These are phyloP conservation scores for Gobio gobio DNA, from an alignment of 2,113 vertebrate species.

Conservation along the genomic window DNA sequence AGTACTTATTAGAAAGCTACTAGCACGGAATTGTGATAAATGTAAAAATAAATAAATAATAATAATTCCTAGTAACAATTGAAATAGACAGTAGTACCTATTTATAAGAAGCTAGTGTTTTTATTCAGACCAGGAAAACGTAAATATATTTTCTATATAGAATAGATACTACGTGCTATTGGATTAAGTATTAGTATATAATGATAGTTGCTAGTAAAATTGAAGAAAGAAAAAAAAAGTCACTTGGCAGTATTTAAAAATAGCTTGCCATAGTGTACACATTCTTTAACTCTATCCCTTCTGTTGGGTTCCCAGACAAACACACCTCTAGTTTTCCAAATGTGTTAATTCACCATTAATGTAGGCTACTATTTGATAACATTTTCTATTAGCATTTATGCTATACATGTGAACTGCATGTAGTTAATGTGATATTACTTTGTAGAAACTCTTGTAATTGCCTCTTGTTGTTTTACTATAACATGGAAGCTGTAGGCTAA, in stretches of 20 bases:
- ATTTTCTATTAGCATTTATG: background rate
- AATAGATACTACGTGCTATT: background rate
- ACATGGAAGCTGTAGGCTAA: background rate
- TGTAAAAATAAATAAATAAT: too few relatives aligned
- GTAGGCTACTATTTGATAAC: background rate
- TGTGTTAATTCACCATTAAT: background rate
- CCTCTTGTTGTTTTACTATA: background rate
- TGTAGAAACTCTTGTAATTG: background rate
- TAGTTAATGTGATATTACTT: background rate
- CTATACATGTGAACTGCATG: background rate
- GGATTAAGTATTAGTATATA: background rate
- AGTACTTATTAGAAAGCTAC: background rate
- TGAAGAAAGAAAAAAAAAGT: background rate
- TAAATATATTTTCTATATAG: background rate
- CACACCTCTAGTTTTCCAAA: constrained; percentile 26
- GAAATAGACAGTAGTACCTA: background rate
- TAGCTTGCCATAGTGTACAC: background rate
- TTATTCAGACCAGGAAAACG: background rate
- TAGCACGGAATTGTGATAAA: background rate
- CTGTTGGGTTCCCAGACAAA: constrained; percentile 27
- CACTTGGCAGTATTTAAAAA: background rate
- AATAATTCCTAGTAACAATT: background rate
- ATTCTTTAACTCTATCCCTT: constrained; percentile 30
- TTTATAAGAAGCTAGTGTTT: background rate
- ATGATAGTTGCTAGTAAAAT: background rate